Conservation (phyloP, 2,888 invertebrate species). For the Diadromus collaris region DNA sequence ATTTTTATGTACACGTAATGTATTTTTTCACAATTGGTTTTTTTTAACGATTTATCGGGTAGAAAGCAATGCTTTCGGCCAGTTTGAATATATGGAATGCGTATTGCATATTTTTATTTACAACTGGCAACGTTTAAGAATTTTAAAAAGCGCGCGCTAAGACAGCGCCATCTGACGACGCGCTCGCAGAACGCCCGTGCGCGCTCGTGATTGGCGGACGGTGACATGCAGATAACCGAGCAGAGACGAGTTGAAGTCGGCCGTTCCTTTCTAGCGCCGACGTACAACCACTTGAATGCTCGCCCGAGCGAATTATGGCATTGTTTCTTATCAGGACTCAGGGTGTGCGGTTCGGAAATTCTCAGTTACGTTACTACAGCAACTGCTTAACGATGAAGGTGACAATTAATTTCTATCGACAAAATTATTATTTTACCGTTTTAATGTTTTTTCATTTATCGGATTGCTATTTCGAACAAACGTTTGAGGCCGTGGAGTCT, state of each 20-base stretch:
- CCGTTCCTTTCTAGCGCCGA: constrained; percentile 36
- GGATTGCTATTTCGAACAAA: background rate
- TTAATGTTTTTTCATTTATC: background rate
- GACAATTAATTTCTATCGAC: constrained; percentile 57
- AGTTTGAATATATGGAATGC: background rate
- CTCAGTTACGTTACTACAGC: constrained; percentile 74
- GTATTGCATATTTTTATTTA: background rate
- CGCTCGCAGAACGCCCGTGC: background rate
- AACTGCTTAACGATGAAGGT: constrained; percentile 76
- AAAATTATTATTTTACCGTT: background rate
- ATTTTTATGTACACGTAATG: background rate
- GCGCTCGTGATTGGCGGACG: background rate
- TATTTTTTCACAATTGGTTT: background rate
- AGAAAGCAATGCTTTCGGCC: background rate
- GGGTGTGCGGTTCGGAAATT: constrained; percentile 71
- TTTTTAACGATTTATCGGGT: background rate
- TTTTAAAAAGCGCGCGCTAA: background rate
- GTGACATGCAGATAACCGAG: constrained; percentile 7
- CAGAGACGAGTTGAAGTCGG: constrained; percentile 9
- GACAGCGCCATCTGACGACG: background rate
- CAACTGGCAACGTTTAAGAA: background rate
- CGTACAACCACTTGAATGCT: constrained; percentile 61
- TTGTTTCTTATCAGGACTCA: constrained; percentile 75
- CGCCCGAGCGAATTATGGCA: constrained; percentile 75
- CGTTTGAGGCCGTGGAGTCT: background rate